Conservation (phyloP, 2,888 invertebrate genomes). For the Standfussiana lucernea region DNA sequence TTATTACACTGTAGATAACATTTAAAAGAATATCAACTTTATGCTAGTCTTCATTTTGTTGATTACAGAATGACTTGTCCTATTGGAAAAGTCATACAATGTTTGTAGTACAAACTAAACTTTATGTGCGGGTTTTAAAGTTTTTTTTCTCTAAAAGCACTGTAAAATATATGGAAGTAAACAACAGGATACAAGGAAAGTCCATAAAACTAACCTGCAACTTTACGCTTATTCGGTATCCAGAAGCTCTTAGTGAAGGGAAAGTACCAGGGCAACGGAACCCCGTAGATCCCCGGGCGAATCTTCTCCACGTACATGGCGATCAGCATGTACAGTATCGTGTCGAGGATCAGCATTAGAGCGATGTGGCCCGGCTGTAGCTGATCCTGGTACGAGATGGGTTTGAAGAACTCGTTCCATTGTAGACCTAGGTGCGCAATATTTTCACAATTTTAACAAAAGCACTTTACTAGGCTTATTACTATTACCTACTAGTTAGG, state of each 20-base stretch:
- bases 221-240: conserved; percentile 82
- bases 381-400: conserved; percentile 93
- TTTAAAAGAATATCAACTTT: not conserved
- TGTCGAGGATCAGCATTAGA: conserved; percentile 93
- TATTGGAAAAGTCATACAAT: not conserved
- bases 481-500: not conserved
- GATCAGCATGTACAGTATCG: conserved; percentile 93
- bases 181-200: not conserved
- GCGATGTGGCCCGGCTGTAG: conserved; percentile 93
- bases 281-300: conserved; percentile 96
- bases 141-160: not conserved
- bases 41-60: not conserved
- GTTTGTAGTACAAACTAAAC: not conserved
- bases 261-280: conserved; percentile 96
- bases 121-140: not conserved
- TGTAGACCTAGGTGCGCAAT: conserved; percentile 87
- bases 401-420: conserved; percentile 92
- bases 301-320: conserved; percentile 97
- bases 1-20: not conserved
- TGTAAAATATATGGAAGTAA: not conserved
- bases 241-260: conserved; percentile 92
- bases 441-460: not conserved
- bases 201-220: conserved; percentile 76
- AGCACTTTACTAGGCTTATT: not conserved
- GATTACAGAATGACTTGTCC: not conserved